Evolutionary conservation across 2,888 invertebrate genomes (phyloP).

Genomic region (Theretra japonica): DNA sequence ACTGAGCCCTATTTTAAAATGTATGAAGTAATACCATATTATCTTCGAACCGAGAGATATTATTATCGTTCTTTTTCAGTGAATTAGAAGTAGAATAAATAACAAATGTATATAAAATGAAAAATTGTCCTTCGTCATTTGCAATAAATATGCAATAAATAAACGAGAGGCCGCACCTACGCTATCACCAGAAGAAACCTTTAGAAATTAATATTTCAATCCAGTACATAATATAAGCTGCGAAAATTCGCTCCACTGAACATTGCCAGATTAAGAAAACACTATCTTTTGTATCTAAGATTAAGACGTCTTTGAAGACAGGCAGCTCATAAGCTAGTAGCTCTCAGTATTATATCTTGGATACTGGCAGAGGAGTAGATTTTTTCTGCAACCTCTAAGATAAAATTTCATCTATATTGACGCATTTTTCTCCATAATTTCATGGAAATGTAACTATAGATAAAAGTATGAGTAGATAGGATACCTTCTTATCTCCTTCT

Average conservation of each 20-base stretch:
- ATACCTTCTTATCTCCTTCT: too few relatives aligned
- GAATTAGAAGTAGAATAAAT: background rate
- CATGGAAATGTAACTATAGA: too few relatives aligned
- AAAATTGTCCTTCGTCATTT: background rate
- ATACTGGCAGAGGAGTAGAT: constrained; percentile 71
- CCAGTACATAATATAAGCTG: constrained; percentile 66
- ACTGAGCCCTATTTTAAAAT: constrained; percentile 40
- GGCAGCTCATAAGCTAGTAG: constrained; percentile 58
- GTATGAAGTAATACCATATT: constrained; percentile 44
- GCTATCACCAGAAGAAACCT: constrained; percentile 48
- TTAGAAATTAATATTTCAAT: constrained; percentile 76
- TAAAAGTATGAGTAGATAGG: too few relatives aligned
- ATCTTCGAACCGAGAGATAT: constrained; percentile 28
- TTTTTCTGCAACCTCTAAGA: too few relatives aligned
- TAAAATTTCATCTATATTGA: too few relatives aligned
- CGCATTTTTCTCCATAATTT: too few relatives aligned
- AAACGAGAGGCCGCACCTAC: constrained; percentile 17
- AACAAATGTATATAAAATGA: background rate
- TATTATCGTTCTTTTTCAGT: background rate
- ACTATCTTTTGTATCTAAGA: constrained; percentile 40
- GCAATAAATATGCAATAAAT: background rate
- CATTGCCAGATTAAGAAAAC: constrained; percentile 52
- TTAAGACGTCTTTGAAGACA: constrained; percentile 35
- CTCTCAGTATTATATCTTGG: constrained; percentile 69
- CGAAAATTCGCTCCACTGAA: constrained; percentile 55